Base-by-base conservation (phyloP, 2,113 vertebrate species). In the Protomyctophum bolini region DNA sequence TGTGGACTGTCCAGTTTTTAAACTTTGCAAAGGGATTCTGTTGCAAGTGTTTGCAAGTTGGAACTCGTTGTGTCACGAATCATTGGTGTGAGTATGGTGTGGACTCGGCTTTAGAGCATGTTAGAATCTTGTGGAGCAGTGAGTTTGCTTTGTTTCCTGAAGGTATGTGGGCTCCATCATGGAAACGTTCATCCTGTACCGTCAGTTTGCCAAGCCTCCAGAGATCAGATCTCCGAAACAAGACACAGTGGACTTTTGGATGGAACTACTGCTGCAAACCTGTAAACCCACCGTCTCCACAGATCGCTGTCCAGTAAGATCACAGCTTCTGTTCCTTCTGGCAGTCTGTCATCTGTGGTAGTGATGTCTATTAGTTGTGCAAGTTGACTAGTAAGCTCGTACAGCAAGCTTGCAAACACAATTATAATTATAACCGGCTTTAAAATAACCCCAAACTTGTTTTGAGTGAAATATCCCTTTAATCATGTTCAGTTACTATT, bases 131-230 rank as follows among this genome's bases (percentile, higher is more conserved):
- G 5, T 41, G 9, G 58, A 8, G 28, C 62, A 46, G 60, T 49
- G 8, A 54, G 1, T 58, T 41, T 10, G 10, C 7, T 14, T 62
- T 12, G 57, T 29, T 8, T 1, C 62, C 28, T 65, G 29, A 12
- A 98, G 96, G 96, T 98, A 91, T 81, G 79, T 98, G 70, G 92
- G 86, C 1, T 98, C 96, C 0, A 92, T 97, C 57, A 95, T 97
- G 94, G 96, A 98, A 77, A 98, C 96, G 0, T 96, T 93, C 77
- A 89, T 95, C 57, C 80, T 98, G 50, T 97, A 96, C 80, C 93
- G 90, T 56, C 94, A 95, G 70, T 96, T 97, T 86, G 80, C 83
- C 55, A 93, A 91, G 54, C 79, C 41, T 0, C 86, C 87, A 0
- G 91, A 93, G 61, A 85, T 81, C 12, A 83, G 55, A 1, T 86